Evolutionary conservation across 2,888 invertebrate species (phyloP), one percentile per base, ranked within the genome.

Genomic region (Amblyjoppa fuscipennis): DNA sequence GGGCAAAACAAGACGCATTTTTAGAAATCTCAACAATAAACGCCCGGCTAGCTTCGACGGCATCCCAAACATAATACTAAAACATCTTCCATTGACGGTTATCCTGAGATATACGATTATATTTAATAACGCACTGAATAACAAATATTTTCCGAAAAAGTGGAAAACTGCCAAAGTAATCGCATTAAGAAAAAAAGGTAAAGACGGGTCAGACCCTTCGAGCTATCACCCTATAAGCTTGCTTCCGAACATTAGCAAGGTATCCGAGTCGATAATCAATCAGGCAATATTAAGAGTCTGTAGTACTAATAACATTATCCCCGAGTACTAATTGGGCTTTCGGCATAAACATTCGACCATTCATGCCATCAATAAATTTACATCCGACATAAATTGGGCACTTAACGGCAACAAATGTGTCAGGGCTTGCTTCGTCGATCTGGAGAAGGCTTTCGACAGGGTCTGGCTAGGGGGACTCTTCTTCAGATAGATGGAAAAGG

Each of bases 241-340:
- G 0, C 73, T 90, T 3, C 90, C 90, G 0, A 90, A 90, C 51
- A 81, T 91, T 0, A 88, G 91, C 31, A 90, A 91, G 87, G 34
- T 90, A 0, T 90, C 88, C 34, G 90, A 91, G 87, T 83, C 77
- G 0, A 13, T 87, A 0, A 68, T 91, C 0, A 89, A 89, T 38
- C 84, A 88, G 7, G 28, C 80, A 0, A 76, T 90, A 6, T 13
- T 34, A 0, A 41, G 41, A 3, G 59, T 61, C 16, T 87, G 88
- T n/a, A 53, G 77, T 0, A 16, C 61, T 0, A 82, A 89, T 2
- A 78, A 88, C 0, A 76, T 90, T 0, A 87, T 20, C 91, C 0
- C 88, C 89, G 38, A 38, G 6, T 38, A 38, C 38, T 4, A 38
- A 7, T 38, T 38, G 3, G 38, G 38, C 38, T 38, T 38, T 4